These are phyloP conservation scores for Coregonus clupeaformis DNA, from an alignment of 2,113 vertebrate genomes.

Conservation along the genomic window DNA sequence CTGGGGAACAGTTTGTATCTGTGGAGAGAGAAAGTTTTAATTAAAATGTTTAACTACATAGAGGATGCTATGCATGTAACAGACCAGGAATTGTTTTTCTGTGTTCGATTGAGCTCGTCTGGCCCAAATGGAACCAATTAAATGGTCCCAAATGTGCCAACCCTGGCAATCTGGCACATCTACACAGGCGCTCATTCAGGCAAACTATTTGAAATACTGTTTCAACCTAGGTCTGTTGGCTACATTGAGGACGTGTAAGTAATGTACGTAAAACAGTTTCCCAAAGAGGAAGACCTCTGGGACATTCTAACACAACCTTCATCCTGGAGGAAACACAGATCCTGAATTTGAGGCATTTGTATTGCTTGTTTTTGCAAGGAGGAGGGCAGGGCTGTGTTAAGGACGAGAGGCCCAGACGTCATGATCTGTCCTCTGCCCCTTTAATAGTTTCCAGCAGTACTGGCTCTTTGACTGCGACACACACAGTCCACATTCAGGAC, in stretches of 20 bases:
- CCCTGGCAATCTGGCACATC: no score
- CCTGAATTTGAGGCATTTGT: background rate
- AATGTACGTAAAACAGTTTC: no score
- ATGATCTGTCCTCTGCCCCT: conserved; percentile 13
- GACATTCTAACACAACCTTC: background rate
- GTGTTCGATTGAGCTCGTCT: no score
- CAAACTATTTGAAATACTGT: no score
- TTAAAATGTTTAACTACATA: no score
- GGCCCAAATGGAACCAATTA: no score
- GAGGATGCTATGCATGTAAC: no score
- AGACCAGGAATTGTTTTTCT: no score
- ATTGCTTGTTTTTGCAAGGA: background rate
- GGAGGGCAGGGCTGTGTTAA: background rate
- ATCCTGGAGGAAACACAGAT: background rate
- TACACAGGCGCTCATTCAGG: no score
- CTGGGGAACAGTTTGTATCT: conserved; percentile 93
- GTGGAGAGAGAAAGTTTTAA: background rate
- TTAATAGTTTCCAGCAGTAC: conserved; percentile 14
- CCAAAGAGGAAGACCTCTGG: background rate
- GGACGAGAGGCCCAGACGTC: background rate
- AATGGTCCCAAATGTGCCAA: no score
- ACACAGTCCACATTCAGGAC: background rate
- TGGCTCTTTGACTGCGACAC: conserved; percentile 9
- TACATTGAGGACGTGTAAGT: no score
- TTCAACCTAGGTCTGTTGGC: no score